Evolutionary conservation across 2,888 invertebrate genomes (phyloP).

Genomic region (Blastobasis adustella): DNA sequence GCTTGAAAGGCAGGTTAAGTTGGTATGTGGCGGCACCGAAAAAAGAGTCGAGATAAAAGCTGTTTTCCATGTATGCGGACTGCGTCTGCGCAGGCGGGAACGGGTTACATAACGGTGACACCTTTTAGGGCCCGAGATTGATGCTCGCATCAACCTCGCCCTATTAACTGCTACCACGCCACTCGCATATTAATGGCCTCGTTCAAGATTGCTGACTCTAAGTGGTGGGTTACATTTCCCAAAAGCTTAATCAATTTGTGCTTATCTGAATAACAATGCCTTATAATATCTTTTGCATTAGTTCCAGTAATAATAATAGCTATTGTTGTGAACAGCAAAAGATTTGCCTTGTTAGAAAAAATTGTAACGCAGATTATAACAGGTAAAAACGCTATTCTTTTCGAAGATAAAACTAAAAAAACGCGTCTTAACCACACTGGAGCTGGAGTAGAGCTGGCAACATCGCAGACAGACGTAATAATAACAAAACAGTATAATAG

Average conservation of each 20-base stretch:
- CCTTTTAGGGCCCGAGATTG: conserved; percentile 33
- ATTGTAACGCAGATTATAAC: conserved; percentile 12
- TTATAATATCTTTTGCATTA: no score
- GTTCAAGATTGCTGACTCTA: neutral
- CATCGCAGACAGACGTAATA: conserved; percentile 35
- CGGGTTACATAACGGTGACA: conserved; percentile 39
- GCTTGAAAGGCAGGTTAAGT: no score
- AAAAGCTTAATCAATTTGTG: neutral
- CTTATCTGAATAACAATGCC: no score
- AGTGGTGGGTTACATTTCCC: no score
- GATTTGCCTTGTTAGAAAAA: neutral
- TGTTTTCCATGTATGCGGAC: conserved; percentile 43
- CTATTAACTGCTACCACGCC: conserved; percentile 20
- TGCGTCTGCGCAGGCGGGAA: conserved; percentile 34
- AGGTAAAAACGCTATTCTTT: conserved; percentile 14
- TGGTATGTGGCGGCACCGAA: conserved; percentile 25
- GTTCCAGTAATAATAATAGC: no score
- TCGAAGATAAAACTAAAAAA: conserved; percentile 19
- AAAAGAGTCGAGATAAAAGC: conserved; percentile 39
- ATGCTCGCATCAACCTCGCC: conserved; percentile 22
- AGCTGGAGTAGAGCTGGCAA: conserved; percentile 31
- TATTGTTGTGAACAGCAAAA: neutral
- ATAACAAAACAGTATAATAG: conserved; percentile 37
- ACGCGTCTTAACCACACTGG: conserved; percentile 14
- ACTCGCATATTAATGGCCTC: conserved; percentile 18